These are phyloP conservation scores for Leucoptera coffeella DNA, from an alignment of 2,888 invertebrate genomes.

Conservation along the genomic window DNA sequence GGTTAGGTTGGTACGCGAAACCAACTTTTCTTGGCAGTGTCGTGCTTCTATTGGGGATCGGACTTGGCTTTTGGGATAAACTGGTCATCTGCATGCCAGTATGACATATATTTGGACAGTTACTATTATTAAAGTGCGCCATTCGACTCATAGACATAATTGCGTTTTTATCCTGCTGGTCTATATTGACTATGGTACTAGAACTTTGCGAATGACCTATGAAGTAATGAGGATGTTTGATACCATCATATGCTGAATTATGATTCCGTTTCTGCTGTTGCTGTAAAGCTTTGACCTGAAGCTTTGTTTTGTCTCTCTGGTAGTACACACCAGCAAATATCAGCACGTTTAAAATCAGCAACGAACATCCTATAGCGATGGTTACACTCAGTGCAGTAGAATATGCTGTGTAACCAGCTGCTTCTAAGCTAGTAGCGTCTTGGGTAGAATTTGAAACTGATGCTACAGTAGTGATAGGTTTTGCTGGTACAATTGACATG, in stretches of 20 bases:
- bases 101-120: slow-evolving; percentile 53
- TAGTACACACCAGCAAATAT: slow-evolving; percentile 83
- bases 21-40: slow-evolving; percentile 45
- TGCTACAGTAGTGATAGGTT: slow-evolving; percentile 53
- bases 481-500: slow-evolving; percentile 65
- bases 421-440: slow-evolving; percentile 73
- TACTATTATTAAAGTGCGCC: slow-evolving; percentile 42
- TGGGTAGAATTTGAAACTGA: slow-evolving; percentile 60
- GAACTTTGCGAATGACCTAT: slow-evolving; percentile 72
- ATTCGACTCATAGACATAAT: slow-evolving; percentile 45
- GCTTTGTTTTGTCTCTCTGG: slow-evolving; percentile 68
- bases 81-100: slow-evolving; percentile 54
- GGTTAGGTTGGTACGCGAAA: slow-evolving; percentile 34
- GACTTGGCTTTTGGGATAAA: slow-evolving; percentile 35
- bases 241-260: slow-evolving; percentile 49
- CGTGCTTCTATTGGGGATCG: slow-evolving; percentile 31
- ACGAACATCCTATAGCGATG: slow-evolving; percentile 74
- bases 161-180: slow-evolving; percentile 62
- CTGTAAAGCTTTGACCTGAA: slow-evolving; percentile 70
- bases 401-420: slow-evolving; percentile 69
- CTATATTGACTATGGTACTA: slow-evolving; percentile 80
- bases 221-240: slow-evolving; percentile 74
- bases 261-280: slow-evolving; percentile 64
- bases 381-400: slow-evolving; percentile 72
- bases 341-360: slow-evolving; percentile 73